Evolutionary conservation across 2,888 invertebrate species (phyloP), one percentile per base, ranked within the genome.

Genomic region (Cylindroiulus punctatus): DNA sequence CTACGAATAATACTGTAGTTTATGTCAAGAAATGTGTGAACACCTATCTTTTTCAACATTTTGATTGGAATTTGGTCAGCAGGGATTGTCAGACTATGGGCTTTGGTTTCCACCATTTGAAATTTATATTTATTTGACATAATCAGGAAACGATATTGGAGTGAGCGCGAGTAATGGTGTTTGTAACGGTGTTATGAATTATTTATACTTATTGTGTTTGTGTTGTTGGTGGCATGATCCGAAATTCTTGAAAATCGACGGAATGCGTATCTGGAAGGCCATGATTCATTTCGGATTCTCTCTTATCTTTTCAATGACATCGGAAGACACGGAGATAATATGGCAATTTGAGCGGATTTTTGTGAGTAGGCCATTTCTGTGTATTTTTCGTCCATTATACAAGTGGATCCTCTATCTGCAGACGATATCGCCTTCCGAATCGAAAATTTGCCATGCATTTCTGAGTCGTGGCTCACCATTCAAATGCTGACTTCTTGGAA

Each of bases 291-390:
- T 12, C 30, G 76, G 12, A 76, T 76, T 76, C 76, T 5, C 76
- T 76, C 76, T 76, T 76, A 76, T 76, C 76, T 26, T 22, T 30
- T 26, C 76, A 76, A 76, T 30, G 30, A 22, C 76, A 76, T 76
- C 76, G 76, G 30, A 76, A 76, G 30, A 76, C 76, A 76, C 76
- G 76, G 14, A 76, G 76, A 76, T 76, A 76, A 76, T 76, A 76
- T 76, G 76, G 76, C 76, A 76, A 76, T 76, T 76, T 76, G 76
- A 76, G 12, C 76, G 76, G 76, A 76, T 76, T 30, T 76, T 76
- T 30, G 1, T 30, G 76, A 76, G 76, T 30, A 76, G 76, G 76
- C 30, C 76, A 76, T 76, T 76, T 76, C 76, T 76, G 76, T 30
- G 30, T 76, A 76, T 76, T 76, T 76, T 76, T 76, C 76, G 30